Evolutionary conservation across 1,140 invertebrate genomes (phyloP).

Genomic region (Carcinoscorpius rotundicauda): DNA sequence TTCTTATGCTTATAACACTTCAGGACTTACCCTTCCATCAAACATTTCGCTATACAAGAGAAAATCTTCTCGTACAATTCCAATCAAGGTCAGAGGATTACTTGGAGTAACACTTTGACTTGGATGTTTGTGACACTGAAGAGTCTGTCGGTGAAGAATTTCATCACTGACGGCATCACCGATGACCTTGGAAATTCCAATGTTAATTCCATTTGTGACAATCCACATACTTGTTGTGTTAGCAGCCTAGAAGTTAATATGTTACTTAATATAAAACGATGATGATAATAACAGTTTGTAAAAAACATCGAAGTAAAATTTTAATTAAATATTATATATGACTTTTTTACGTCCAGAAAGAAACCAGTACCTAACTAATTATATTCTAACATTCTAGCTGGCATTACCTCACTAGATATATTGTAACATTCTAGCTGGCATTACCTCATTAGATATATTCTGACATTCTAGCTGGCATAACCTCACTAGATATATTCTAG

Average conservation of each 20-base stretch:
- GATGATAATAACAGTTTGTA: too few relatives aligned
- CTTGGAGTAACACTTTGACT: slow-evolving; percentile 13
- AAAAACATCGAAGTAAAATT: too few relatives aligned
- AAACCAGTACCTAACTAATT: too few relatives aligned
- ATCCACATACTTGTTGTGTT: slow-evolving; percentile 36
- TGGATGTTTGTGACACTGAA: slow-evolving; percentile 21
- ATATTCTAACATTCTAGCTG: too few relatives aligned
- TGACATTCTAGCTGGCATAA: too few relatives aligned
- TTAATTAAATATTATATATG: too few relatives aligned
- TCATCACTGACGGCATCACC: slow-evolving; percentile 33
- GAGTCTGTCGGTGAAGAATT: slow-evolving; percentile 19
- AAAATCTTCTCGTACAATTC: slow-evolving; percentile 18
- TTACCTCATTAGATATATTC: too few relatives aligned
- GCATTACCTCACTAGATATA: too few relatives aligned
- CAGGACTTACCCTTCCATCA: slow-evolving; percentile 15
- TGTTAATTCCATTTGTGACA: slow-evolving; percentile 32
- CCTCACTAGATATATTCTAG: too few relatives aligned
- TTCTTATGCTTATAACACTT: background rate
- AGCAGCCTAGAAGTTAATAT: slow-evolving; percentile 20
- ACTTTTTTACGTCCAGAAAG: too few relatives aligned
- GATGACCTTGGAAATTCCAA: slow-evolving; percentile 30
- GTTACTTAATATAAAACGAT: too few relatives aligned
- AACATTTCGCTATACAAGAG: slow-evolving; percentile 19
- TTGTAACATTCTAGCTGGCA: too few relatives aligned
- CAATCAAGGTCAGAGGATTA: slow-evolving; percentile 19